Conservation (phyloP, 2,888 invertebrate species). For the Aspidiotus destructor region DNA sequence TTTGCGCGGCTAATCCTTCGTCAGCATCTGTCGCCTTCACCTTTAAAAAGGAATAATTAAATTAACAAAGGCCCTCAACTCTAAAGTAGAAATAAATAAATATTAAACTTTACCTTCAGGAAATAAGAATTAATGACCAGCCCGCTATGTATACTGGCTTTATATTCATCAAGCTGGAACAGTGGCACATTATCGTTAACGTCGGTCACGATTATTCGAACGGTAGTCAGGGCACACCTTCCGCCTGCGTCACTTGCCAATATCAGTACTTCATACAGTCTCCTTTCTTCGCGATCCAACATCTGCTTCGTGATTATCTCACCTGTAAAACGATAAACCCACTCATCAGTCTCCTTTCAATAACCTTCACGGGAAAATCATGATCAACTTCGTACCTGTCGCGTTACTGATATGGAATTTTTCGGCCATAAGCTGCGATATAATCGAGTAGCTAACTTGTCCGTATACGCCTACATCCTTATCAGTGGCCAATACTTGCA, state of each 20-base stretch:
- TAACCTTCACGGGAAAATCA: no score
- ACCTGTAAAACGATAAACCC: constrained; percentile 41
- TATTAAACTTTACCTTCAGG: constrained; percentile 46
- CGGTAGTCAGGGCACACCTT: constrained; percentile 60
- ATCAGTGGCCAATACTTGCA: constrained; percentile 69
- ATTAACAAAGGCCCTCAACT: constrained; percentile 1
- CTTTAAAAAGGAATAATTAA: constrained; percentile 33
- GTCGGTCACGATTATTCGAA: constrained; percentile 72
- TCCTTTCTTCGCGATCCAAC: constrained; percentile 63
- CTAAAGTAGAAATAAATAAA: constrained; percentile 15
- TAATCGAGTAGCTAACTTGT: constrained; percentile 63
- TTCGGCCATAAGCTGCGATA: constrained; percentile 61
- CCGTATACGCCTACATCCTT: constrained; percentile 44
- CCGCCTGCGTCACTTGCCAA: constrained; percentile 76
- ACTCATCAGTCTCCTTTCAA: no score
- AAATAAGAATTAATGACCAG: constrained; percentile 50
- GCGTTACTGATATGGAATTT: constrained; percentile 62
- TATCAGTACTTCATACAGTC: constrained; percentile 64
- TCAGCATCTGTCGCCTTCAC: constrained; percentile 65
- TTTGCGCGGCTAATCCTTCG: constrained; percentile 58
- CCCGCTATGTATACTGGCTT: constrained; percentile 58
- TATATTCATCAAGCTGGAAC: constrained; percentile 67
- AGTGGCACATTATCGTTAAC: constrained; percentile 73
- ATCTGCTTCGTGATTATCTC: constrained; percentile 37
- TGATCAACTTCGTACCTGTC: constrained; percentile 47